Base-by-base conservation (phyloP, 2,113 vertebrate genomes). In the Ellobius talpinus region DNA sequence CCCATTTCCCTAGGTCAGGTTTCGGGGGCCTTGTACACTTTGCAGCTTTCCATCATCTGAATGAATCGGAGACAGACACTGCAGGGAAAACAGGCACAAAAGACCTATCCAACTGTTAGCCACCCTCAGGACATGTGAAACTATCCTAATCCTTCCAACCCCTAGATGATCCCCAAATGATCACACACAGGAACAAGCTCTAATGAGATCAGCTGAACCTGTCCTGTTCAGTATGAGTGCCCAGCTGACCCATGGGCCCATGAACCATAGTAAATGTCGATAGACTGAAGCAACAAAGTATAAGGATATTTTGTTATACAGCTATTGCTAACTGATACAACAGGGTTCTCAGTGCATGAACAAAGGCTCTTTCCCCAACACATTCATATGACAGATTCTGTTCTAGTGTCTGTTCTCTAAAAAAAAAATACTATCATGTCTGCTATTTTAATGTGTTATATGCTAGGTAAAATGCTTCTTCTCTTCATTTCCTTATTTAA, bases 401-500 rank as follows among this genome's bases (percentile, higher is more conserved):
- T 93, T 50, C 66, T 85, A 76, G 31, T 63, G 12, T 2, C 24
- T 14, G 42, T 89, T 87, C 61, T 87, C 84, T 77, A 82, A 26
- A 79, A 87, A 94, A 72, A 87, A 94, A 73, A 91, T 6, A 17
- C 29, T 78, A 42, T 66, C 89, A 39, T 14, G 90, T 52, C 94
- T 90, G 47, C 9, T 77, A 50, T 94, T 85, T 74, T 45, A 87
- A 50, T 72, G 42, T 82, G 14, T 63, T 17, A 94, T 42, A 31
- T 16, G 58, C 17, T 61, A 70, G 21, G 47, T 76, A 86, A 76
- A 84, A 3, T 8, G 66, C 45, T 94, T 68, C 78, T 93, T 73
- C 55, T 52, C 72, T 61, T 61, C 33, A 65, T 78, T 74, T 93
- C n/a, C 52, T 87, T 52, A 91, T 73, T 94, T 78, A 92, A 76